Percentiles rank a stretch among this genome's conserved stretches.
These are phyloP conservation scores for Caenorhabditis inopinata DNA, from an alignment of 1,140 invertebrate species.

Conservation along the genomic window DNA sequence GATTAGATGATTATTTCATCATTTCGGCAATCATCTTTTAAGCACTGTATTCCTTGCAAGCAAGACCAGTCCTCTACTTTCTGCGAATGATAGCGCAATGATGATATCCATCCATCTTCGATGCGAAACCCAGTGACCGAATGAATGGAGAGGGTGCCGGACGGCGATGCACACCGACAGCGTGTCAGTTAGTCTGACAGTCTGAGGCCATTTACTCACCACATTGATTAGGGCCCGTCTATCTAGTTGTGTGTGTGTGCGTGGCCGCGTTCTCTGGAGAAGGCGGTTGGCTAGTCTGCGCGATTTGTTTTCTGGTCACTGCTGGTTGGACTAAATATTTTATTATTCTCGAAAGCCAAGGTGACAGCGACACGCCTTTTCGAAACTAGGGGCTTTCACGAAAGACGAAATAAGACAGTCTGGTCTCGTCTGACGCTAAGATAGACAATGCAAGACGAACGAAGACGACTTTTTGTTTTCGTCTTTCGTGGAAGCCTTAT, in stretches of 20 bases:
- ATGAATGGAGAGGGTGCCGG: background rate
- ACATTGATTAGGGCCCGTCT: background rate
- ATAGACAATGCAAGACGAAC: too few relatives aligned
- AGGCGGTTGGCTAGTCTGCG: too few relatives aligned
- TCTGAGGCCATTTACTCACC: background rate
- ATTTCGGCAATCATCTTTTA: background rate
- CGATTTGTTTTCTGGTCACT: too few relatives aligned
- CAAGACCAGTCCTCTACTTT: background rate
- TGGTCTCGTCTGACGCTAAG: too few relatives aligned
- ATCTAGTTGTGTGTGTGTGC: background rate
- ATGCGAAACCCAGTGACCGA: background rate
- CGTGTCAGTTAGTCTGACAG: slow-evolving; percentile 18
- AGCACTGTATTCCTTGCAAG: slow-evolving; percentile 2
- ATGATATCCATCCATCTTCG: background rate
- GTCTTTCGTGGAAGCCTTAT: too few relatives aligned
- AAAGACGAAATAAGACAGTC: too few relatives aligned
- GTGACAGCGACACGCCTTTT: too few relatives aligned
- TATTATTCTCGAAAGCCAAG: too few relatives aligned
- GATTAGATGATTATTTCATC: background rate
- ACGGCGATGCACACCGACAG: background rate
- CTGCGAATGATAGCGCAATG: background rate
- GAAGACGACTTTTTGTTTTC: too few relatives aligned
- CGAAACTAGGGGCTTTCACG: too few relatives aligned
- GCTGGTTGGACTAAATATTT: too few relatives aligned
- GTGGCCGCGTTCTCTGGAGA: too few relatives aligned